phyloP scores from a whole-genome alignment of 2,113 vertebrate genomes.

The Hemicordylus capensis region DNA sequence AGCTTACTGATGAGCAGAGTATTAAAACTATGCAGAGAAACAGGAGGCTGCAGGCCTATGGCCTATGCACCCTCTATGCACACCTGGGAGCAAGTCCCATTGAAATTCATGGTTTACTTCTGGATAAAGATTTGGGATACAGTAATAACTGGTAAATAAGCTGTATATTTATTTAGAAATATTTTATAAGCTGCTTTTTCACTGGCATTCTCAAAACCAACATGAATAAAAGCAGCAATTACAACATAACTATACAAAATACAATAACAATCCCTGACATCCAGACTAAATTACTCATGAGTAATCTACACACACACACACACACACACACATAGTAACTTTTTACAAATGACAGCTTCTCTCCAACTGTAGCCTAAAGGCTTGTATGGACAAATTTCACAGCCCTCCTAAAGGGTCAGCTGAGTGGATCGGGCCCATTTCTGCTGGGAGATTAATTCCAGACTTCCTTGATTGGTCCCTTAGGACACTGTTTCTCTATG shows the following conservation, averaged over 20 bases:
- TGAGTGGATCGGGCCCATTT: not conserved
- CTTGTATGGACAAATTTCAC: too few relatives aligned
- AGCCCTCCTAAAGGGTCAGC: not conserved
- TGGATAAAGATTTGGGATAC: not conserved
- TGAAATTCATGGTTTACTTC: not conserved
- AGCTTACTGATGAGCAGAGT: not conserved
- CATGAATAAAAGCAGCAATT: not conserved
- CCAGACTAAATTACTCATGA: too few relatives aligned
- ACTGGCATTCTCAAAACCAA: not conserved
- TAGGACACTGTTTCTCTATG: not conserved
- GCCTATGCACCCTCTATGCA: too few relatives aligned
- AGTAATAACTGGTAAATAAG: not conserved
- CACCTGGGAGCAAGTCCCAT: not conserved
- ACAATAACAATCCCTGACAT: too few relatives aligned
- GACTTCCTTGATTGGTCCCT: not conserved
- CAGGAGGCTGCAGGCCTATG: not conserved
- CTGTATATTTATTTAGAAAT: not conserved
- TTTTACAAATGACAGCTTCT: not conserved
- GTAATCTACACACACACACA: too few relatives aligned
- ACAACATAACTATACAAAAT: too few relatives aligned
- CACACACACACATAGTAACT: not conserved
- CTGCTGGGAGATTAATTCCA: not conserved
- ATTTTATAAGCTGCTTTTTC: not conserved
- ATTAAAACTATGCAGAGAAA: not conserved
- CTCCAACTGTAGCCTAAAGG: not conserved